Evolutionary conservation across 2,888 invertebrate genomes (phyloP), one percentile per base, ranked within the genome.

Genomic region (Anticlea derivata): DNA sequence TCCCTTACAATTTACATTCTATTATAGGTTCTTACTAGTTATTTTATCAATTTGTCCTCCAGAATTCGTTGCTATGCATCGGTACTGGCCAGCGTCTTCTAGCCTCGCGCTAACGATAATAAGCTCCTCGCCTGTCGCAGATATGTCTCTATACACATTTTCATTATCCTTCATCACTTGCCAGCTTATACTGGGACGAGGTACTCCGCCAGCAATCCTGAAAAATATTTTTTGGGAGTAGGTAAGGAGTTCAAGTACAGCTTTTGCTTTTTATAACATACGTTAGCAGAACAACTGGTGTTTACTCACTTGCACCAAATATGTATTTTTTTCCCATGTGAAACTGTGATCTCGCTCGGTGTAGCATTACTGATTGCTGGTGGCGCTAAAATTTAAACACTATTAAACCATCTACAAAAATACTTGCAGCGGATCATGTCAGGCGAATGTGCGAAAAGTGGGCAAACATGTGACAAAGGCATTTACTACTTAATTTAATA

Each of bases 61-160:
- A 8, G 0, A 0, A 48, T 53, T 53, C 6, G 7, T 13, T 2
- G 37, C 53, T 1, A 45, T 6, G 17, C 54, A 50, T 22, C 34
- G 12, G 24, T 55, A 58, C 6, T 8, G 23, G n/a, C 55, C 51
- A 1, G 46, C 39, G n/a, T 55, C 33, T 11, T 12, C 11, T 1
- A 48, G 29, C 0, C 12, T 22, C 7, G 35, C 31, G 2, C 10
- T 31, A 8, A 29, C 8, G 0, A 45, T 10, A 4, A 5, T 24
- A 5, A 55, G 31, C 23, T 50, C 39, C 35, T 55, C 48, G 1
- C 43, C 29, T 7, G 35, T 8, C 3, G 6, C 11, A 12, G 11
- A 2, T n/a, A 49, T 3, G 7, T 27, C 35, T 24, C 6, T 33
- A 8, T 27, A 45, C 0, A 5, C 37, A n/a, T 17, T 27, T 6